Evolutionary conservation across 2,797 vertebrate species (phyloP), one percentile per base, ranked within the genome.

Genomic region (Phrynocephalus guinanensis): DNA sequence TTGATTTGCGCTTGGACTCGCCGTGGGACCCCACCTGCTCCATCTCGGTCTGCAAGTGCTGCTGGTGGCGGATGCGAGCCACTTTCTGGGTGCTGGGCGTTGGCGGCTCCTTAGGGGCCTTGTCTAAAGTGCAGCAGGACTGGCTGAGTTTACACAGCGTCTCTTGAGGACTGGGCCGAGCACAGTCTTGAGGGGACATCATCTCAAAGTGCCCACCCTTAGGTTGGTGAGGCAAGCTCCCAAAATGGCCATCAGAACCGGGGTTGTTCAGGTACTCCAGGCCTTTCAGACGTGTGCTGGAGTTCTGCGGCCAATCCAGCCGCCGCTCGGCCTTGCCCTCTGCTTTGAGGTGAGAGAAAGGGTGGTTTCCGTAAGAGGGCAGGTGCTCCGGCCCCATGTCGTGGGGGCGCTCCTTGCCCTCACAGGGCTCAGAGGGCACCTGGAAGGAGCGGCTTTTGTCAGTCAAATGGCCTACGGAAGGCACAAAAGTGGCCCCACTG

Each of bases 61-160:
- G 99, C 96, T 99, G 98, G 94, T 99, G 98, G 91, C 98, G 97
- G 95, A 99, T 98, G 70, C 98, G 97, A 24, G 99, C 98, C 93
- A 99, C 98, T 91, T 99, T 99, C 95, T 99, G 99, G 67, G 90
- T 88, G 28, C 85, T 91, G 0, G 91, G 91, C 2, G 72, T 20
- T 0, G 94, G 90, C 66, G 71, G 76, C 33, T 97, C 97, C 92
- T 97, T 97, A 66, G 94, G 71, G 0, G 89, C 88, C 94, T 96
- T 97, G 87, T 99, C 98, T 95, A 99, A 97, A 91, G 98, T 98
- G 96, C 98, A 99, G 96, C 97, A 98, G 95, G 96, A 95, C 91
- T 96, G 97, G 75, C 94, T 89, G 3, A 94, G 91, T 13, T 96
- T 97, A 0, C 95, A 95, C 91, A 96, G 92, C 0, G 93, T 93